Percentiles rank a stretch among this genome's conserved stretches.
These are phyloP conservation scores for Spheniscus mendiculus DNA, from an alignment of 2,113 vertebrate species.

Conservation along the genomic window DNA sequence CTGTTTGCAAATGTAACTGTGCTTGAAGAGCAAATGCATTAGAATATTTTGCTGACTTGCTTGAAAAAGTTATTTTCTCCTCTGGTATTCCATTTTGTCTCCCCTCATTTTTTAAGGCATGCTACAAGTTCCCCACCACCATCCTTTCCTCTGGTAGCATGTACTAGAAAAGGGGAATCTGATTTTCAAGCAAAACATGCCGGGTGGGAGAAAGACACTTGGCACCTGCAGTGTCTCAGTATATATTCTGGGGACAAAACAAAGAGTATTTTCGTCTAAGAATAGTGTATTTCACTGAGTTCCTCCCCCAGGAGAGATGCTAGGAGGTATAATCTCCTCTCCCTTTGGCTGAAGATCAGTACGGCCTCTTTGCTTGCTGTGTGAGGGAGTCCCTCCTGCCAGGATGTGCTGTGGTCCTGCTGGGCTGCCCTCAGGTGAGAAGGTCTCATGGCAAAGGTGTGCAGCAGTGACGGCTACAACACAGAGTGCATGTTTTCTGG, in stretches of 20 bases:
- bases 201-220: not conserved
- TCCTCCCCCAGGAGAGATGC: not conserved
- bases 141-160: not conserved
- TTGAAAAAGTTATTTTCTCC: not conserved
- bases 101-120: not conserved
- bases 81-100: not conserved
- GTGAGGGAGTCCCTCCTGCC: not conserved
- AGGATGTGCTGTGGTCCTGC: not conserved
- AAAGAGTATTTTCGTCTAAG: not conserved
- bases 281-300: not conserved
- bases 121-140: not conserved
- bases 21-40: not conserved
- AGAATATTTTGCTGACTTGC: not conserved
- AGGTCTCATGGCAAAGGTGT: not conserved
- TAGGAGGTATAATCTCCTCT: not conserved
- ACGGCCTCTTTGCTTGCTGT: not conserved
- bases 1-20: not conserved
- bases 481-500: not conserved
- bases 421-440: not conserved
- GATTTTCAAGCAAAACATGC: not conserved
- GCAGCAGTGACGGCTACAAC: not conserved
- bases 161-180: not conserved
- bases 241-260: not conserved
- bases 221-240: not conserved
- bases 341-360: not conserved